A percentile compares a stretch with the other conserved stretches of the same genome.
Evolutionary conservation across 2,888 invertebrate species (phyloP).

Genomic region (Pristionchus entomophagus): DNA sequence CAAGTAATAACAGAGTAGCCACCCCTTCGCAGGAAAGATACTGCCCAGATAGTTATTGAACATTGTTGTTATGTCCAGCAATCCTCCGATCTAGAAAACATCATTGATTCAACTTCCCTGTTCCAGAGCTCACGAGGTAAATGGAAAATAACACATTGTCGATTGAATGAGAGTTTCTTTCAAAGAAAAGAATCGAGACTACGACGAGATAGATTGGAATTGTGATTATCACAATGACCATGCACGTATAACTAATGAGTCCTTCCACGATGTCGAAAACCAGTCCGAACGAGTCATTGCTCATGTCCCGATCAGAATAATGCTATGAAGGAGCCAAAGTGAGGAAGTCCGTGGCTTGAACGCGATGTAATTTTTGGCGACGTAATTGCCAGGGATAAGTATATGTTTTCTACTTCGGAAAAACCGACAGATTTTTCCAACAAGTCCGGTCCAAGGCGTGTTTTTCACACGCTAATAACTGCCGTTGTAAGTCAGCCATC

Average conservation of each 20-base stretch:
- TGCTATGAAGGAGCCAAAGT: too few species aligned
- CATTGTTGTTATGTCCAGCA: conserved; percentile 2
- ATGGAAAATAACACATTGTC: conserved; percentile 26
- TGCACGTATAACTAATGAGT: background rate
- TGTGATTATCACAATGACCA: conserved; percentile 16
- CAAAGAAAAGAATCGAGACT: background rate
- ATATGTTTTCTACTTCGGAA: background rate
- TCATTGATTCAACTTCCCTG: too few species aligned
- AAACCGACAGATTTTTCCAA: too few species aligned
- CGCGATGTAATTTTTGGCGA: background rate
- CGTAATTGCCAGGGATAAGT: background rate
- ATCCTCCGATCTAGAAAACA: conserved; percentile 25
- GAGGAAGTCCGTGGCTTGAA: too few species aligned
- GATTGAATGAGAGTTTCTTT: background rate
- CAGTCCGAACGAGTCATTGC: background rate
- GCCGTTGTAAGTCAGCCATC: too few species aligned
- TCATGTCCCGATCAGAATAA: background rate
- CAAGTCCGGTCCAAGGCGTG: too few species aligned
- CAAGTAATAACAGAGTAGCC: conserved; percentile 23
- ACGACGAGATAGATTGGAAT: conserved; percentile 7
- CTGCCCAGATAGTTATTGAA: conserved; percentile 38
- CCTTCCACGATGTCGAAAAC: conserved; percentile 34
- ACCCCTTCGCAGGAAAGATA: conserved; percentile 24
- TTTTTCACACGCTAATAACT: background rate
- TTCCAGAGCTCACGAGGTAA: background rate